Evolutionary conservation across 2,113 vertebrate genomes (phyloP).

Genomic region (Acrocephalus kingi): DNA sequence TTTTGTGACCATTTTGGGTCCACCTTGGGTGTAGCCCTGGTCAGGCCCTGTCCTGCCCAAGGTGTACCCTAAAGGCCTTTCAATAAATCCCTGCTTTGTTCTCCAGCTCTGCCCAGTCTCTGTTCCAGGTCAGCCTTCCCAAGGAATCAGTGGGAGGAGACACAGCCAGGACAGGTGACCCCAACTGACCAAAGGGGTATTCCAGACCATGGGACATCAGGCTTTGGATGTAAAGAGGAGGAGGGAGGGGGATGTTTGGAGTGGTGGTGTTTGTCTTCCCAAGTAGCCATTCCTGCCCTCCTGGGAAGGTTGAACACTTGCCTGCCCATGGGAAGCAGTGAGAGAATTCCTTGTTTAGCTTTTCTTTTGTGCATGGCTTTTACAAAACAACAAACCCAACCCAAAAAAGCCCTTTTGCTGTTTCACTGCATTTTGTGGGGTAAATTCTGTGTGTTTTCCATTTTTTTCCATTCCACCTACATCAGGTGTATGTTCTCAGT

Average conservation of each 20-base stretch:
- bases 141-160: background rate
- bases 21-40: no score
- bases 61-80: no score
- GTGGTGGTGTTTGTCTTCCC: background rate
- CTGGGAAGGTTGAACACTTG: background rate
- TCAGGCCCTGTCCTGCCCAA: no score
- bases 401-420: rapidly evolving
- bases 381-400: no score
- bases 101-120: no score
- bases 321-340: no score
- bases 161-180: background rate
- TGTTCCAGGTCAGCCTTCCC: no score
- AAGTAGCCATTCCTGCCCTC: background rate
- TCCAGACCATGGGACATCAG: background rate
- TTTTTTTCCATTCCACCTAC: background rate
- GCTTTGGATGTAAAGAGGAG: background rate
- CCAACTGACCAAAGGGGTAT: background rate
- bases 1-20: no score
- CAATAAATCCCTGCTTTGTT: no score
- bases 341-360: background rate
- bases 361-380: background rate
- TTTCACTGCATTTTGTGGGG: background rate
- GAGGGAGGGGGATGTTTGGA: background rate
- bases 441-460: background rate
- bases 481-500: background rate